Evolutionary conservation across 2,797 vertebrate species (phyloP).

Genomic region (Champsocephalus esox): DNA sequence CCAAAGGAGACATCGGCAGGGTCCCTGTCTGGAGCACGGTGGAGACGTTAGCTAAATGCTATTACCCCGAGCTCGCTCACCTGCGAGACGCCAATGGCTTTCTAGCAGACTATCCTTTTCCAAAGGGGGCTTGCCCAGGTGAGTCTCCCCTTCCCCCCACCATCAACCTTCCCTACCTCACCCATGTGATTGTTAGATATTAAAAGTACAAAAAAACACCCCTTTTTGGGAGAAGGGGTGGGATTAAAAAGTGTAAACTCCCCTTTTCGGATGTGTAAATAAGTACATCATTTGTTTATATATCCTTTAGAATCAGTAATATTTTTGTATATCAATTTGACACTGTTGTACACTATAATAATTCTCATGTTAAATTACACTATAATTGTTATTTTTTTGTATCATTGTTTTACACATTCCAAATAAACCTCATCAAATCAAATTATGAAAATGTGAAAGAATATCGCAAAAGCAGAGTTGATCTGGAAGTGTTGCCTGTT

Average conservation of each 20-base stretch:
- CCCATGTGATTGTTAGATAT: background rate
- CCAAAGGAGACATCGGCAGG: conserved; percentile 83
- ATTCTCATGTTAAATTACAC: too few species aligned
- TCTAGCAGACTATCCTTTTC: conserved; percentile 83
- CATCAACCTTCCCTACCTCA: background rate
- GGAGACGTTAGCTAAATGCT: conserved; percentile 86
- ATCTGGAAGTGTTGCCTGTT: background rate
- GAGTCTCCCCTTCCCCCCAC: conserved; percentile 63
- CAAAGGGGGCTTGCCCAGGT: conserved; percentile 84
- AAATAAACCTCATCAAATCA: too few species aligned
- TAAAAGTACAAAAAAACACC: background rate
- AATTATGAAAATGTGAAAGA: conserved; percentile 4
- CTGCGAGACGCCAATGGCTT: conserved; percentile 83
- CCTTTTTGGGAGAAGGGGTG: too few species aligned
- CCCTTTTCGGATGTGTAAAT: too few species aligned
- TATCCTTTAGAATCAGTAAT: too few species aligned
- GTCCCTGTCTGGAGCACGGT: conserved; percentile 84
- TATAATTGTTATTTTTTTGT: too few species aligned
- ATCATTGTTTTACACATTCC: too few species aligned
- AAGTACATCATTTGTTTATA: too few species aligned
- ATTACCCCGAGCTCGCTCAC: conserved; percentile 84
- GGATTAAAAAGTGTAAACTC: too few species aligned
- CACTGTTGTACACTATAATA: too few species aligned
- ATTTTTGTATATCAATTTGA: too few species aligned
- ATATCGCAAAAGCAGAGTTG: background rate